Conservation (phyloP, 1,140 invertebrate species). For the Macrobrachium nipponense region DNA sequence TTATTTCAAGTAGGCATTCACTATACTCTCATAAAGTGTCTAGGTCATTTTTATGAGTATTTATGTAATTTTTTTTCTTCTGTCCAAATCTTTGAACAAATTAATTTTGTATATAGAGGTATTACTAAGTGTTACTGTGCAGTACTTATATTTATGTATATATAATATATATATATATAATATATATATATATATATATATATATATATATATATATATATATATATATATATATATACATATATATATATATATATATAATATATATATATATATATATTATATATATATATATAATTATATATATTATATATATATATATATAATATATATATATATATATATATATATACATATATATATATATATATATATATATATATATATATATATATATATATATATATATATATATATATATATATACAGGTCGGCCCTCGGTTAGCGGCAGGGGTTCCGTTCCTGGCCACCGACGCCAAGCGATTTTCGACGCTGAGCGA, state of each 20-base stretch:
- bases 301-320: neutral
- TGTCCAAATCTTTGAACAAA: too few species aligned
- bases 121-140: too few species aligned
- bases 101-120: too few species aligned
- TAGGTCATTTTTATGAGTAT: too few species aligned
- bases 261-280: slow-evolving; percentile 1
- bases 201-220: slow-evolving; percentile 2
- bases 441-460: too few species aligned
- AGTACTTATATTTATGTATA: too few species aligned
- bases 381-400: neutral
- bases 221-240: slow-evolving; percentile 6
- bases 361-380: neutral
- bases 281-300: neutral
- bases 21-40: too few species aligned
- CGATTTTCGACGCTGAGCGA: too few species aligned
- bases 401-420: neutral
- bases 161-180: too few species aligned
- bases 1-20: too few species aligned
- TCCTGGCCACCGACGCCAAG: too few species aligned
- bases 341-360: slow-evolving; percentile 1
- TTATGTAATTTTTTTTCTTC: too few species aligned
- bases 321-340: neutral
- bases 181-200: neutral
- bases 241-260: slow-evolving; percentile 14
- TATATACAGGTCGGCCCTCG: neutral